These are phyloP conservation scores for Malaclemys terrapin DNA, from an alignment of 2,113 vertebrate genomes.

Conservation along the genomic window DNA sequence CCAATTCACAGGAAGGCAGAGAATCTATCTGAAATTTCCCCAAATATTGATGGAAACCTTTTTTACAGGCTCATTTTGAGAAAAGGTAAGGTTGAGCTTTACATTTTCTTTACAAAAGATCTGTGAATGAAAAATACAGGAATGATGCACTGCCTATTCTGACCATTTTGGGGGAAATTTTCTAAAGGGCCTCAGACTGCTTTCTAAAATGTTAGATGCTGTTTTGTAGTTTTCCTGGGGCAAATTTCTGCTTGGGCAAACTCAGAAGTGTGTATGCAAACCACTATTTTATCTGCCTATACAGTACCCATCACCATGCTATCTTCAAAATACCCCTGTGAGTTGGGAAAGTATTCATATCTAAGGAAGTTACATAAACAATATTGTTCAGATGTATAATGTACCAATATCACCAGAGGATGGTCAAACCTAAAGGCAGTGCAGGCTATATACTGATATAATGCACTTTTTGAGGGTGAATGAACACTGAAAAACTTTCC, in stretches of 20 bases:
- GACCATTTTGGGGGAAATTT: not conserved
- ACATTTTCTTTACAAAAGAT: not conserved
- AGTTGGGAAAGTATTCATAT: not conserved
- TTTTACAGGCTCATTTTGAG: not conserved
- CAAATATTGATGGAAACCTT: not conserved
- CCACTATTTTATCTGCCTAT: not conserved
- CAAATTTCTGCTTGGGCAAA: not conserved
- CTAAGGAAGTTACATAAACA: not conserved
- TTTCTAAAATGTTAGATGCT: no score
- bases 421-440: not conserved
- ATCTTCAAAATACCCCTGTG: not conserved
- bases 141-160: accelerated
- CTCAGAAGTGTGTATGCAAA: not conserved
- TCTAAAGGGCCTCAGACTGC: no score
- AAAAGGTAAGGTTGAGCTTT: not conserved
- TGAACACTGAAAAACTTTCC: not conserved
- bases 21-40: no score
- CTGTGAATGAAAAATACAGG: not conserved
- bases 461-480: not conserved
- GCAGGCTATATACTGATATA: not conserved
- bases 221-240: not conserved
- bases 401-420: not conserved
- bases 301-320: not conserved
- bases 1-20: no score
- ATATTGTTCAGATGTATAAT: not conserved